Conservation (phyloP, 2,888 invertebrate species). For the Mycalesis mineus region DNA sequence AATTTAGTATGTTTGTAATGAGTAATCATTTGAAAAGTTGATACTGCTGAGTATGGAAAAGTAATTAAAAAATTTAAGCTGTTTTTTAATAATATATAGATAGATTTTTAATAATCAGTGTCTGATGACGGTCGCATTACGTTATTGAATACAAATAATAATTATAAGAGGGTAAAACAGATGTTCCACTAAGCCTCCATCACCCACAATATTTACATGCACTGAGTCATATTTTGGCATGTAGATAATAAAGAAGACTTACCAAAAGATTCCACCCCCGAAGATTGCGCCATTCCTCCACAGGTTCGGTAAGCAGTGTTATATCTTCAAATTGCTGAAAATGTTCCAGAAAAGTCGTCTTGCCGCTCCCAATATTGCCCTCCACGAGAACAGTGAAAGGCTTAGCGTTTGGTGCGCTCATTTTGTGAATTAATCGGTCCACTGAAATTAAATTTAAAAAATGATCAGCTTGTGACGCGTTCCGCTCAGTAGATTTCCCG, state of each 20-base stretch:
- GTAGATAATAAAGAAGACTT: slow-evolving; percentile 34
- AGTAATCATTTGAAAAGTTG: no score
- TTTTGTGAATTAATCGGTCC: slow-evolving; percentile 41
- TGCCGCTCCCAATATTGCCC: slow-evolving; percentile 94
- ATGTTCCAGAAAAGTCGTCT: slow-evolving; percentile 91
- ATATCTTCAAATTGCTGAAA: slow-evolving; percentile 86
- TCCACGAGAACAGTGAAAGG: slow-evolving; percentile 91
- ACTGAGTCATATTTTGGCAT: background rate
- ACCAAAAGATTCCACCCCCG: slow-evolving; percentile 87
- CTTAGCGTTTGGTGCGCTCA: slow-evolving; percentile 60
- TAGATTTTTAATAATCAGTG: no score
- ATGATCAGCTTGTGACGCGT: slow-evolving; percentile 6
- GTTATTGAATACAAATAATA: no score
- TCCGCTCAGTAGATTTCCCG: slow-evolving; percentile 30
- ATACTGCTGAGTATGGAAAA: no score
- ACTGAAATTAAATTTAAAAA: slow-evolving; percentile 37
- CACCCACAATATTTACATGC: background rate
- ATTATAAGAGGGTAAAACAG: no score
- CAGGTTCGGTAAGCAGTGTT: slow-evolving; percentile 84
- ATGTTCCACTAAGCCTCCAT: no score
- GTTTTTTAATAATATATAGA: no score
- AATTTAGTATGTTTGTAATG: no score
- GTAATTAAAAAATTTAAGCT: no score
- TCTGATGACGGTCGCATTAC: no score
- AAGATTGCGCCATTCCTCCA: slow-evolving; percentile 90